A percentile compares a stretch with the other conserved stretches of the same genome.
Evolutionary conservation across 2,797 vertebrate species (phyloP).

Genomic region (Mionectes olivaceus): DNA sequence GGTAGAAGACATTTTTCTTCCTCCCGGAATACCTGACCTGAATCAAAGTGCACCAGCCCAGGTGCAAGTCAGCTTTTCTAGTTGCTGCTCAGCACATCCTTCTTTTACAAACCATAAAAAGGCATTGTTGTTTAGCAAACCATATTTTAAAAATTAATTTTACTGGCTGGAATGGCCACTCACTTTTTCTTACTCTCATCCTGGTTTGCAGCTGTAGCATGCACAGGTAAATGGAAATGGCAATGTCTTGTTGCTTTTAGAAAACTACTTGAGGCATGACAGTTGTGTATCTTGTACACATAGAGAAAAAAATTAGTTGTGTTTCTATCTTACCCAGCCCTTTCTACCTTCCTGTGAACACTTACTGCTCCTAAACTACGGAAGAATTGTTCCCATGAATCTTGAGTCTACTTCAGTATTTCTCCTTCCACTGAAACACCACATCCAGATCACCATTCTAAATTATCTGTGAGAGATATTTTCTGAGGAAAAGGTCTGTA

Average conservation of each 20-base stretch:
- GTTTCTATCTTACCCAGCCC: neutral
- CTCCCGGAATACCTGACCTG: neutral
- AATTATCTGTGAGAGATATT: neutral
- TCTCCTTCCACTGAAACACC: neutral
- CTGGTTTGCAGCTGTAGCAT: neutral
- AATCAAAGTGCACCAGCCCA: neutral
- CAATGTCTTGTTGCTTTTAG: neutral
- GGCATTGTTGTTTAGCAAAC: neutral
- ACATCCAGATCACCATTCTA: neutral
- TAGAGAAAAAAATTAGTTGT: neutral
- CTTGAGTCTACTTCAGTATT: neutral
- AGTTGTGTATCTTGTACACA: neutral
- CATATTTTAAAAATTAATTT: neutral
- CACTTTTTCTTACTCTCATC: neutral
- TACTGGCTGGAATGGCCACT: neutral
- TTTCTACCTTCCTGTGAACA: neutral
- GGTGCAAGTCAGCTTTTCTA: neutral
- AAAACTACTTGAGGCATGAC: neutral
- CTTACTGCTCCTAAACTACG: neutral
- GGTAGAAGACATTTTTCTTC: neutral
- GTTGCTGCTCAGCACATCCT: neutral
- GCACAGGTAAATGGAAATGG: neutral
- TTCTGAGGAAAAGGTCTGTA: neutral
- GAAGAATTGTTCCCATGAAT: neutral
- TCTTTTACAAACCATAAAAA: neutral